These are phyloP conservation scores for Poecile atricapillus DNA, from an alignment of 2,113 vertebrate species.

Conservation along the genomic window DNA sequence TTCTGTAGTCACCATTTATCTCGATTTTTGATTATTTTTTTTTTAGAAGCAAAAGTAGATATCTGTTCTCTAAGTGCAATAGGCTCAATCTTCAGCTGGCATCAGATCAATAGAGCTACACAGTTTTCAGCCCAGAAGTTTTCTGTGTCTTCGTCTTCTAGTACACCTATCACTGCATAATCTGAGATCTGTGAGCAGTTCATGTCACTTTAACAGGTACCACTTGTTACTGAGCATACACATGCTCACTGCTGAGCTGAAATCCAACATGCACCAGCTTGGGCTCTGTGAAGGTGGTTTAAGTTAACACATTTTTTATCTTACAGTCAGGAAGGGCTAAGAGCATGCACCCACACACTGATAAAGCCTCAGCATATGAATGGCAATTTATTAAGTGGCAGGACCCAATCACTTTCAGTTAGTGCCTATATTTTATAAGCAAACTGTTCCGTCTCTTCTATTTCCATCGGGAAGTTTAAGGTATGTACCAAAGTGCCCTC, in stretches of 20 bases:
- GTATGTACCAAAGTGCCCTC: neutral
- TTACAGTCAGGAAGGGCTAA: neutral
- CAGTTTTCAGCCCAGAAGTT: conserved; percentile 11
- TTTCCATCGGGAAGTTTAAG: neutral
- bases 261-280: neutral
- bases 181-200: conserved; percentile 11
- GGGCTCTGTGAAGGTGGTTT: neutral
- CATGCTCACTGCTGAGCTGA: neutral
- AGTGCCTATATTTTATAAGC: neutral
- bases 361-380: neutral
- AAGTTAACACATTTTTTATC: conserved; percentile 12
- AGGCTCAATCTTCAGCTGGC: neutral
- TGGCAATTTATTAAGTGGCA: neutral
- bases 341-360: neutral
- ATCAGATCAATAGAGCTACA: neutral
- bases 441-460: neutral
- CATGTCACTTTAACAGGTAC: neutral
- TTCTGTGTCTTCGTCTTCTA: neutral
- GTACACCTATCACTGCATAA: conserved; percentile 8
- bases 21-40: neutral
- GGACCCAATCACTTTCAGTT: neutral
- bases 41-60: neutral
- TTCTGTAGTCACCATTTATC: neutral
- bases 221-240: neutral
- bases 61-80: conserved; percentile 2